Base-by-base conservation (phyloP, 2,888 invertebrate genomes). In the Coremacera marginata region DNA sequence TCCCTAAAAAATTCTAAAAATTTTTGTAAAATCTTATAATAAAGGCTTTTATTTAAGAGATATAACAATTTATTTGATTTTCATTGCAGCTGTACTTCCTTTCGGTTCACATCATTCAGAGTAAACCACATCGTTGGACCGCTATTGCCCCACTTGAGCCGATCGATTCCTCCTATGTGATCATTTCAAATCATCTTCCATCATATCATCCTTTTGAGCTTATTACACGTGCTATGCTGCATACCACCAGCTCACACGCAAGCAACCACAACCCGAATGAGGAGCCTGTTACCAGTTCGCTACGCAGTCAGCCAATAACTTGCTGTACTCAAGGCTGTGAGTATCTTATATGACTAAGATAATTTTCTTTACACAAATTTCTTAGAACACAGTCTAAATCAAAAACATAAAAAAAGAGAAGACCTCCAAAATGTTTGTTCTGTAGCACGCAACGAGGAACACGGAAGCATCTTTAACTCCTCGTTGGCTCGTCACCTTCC, bases 271-370 rank as follows among this genome's bases (percentile, higher is more conserved):
- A 83, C 25, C 82, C 83, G 0, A 82, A 85, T 0, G 86, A 87
- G 72, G 87, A 87, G 70, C 85, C 86, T 72, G 86, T 88, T 77
- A 81, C 83, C 19, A 88, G 88, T 37, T 88, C 89, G 0, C 77
- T 86, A 22, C 83, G 89, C 2, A 89, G 89, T 70, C 85, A 85
- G 7, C 85, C 88, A 11, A 85, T 89, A 0, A 84, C 84, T 52
- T 90, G 89, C 78, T 88, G 89, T 77, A 89, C 89, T 0, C 89
- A 90, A 82, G 89, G 89, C 74, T 82, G 89, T 89, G 82, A 86
- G 88, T 86, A 8, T 55, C 55, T 19, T 19, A 55, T 19, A 7
- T 55, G 2, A 2, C 1, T 5, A 55, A 55, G 16, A 16, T 55
- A 14, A 14, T 14, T 19, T 7, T 22, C n/a, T 55, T 25, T 1